phyloP scores from a whole-genome alignment of 2,888 invertebrate species.

The Erynnis tages region DNA sequence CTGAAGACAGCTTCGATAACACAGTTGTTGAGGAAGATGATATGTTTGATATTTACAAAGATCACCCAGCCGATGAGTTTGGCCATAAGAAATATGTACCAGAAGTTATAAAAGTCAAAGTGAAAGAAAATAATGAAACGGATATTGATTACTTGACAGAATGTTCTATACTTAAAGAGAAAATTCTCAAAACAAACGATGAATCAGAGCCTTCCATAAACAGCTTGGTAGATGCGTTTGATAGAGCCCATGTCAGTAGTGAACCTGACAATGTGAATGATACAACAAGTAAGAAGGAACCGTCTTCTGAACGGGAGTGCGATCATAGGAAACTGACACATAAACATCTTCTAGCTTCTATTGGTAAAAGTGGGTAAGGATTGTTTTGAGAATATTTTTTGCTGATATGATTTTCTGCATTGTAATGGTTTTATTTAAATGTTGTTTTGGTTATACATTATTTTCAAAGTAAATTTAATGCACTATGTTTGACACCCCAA shows the following conservation, averaged over 20 bases:
- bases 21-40: conserved; percentile 61
- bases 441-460: no score
- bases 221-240: conserved; percentile 61
- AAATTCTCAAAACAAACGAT: conserved; percentile 58
- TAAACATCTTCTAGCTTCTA: conserved; percentile 84
- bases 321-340: conserved; percentile 52
- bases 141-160: conserved; percentile 61
- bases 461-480: no score
- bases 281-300: conserved; percentile 14
- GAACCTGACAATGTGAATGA: conserved; percentile 19
- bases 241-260: conserved; percentile 56
- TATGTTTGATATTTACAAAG: conserved; percentile 74
- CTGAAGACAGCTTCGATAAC: conserved; percentile 64
- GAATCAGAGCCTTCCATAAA: conserved; percentile 56
- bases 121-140: conserved; percentile 43
- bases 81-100: conserved; percentile 73
- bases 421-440: no score
- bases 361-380: conserved; percentile 83
- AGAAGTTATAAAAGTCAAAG: conserved; percentile 58
- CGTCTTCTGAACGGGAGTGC: not conserved
- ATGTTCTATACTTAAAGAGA: conserved; percentile 64
- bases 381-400: no score
- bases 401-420: no score
- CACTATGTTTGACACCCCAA: no score
- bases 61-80: conserved; percentile 69